Evolutionary conservation across 2,888 invertebrate genomes (phyloP).

Genomic region (Myopa testacea): DNA sequence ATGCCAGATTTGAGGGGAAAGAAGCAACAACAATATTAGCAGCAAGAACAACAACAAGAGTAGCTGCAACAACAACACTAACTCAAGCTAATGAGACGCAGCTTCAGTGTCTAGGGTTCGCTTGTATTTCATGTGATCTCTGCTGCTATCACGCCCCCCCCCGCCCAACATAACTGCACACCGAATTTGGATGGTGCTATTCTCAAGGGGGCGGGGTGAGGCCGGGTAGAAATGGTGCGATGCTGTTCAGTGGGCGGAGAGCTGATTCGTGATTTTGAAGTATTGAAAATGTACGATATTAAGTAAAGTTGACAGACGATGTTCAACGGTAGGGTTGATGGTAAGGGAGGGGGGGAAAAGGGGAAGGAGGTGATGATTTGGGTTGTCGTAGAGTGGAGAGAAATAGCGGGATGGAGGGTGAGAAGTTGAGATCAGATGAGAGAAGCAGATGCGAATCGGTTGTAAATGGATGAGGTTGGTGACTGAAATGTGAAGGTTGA

Average conservation of each 20-base stretch:
- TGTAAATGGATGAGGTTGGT: neutral
- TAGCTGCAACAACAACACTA: neutral
- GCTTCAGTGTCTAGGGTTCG: neutral
- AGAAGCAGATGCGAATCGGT: neutral
- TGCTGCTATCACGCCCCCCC: neutral
- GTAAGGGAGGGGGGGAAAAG: neutral
- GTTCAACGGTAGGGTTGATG: no score
- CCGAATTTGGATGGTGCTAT: neutral
- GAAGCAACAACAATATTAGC: neutral
- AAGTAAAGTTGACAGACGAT: neutral
- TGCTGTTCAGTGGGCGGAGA: neutral
- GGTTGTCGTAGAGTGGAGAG: neutral
- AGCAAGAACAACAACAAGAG: neutral
- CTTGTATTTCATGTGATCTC: neutral
- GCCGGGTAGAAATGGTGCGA: no score
- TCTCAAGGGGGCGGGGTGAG: no score
- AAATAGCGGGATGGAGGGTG: neutral
- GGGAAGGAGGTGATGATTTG: neutral
- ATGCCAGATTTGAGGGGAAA: neutral
- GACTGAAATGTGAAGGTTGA: neutral
- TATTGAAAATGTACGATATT: neutral
- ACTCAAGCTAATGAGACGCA: neutral
- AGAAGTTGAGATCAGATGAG: neutral
- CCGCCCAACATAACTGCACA: neutral
- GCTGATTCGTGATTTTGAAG: conserved; percentile 5